Evolutionary conservation across 1,140 invertebrate genomes (phyloP).

Genomic region (Drosophila paulistorum): DNA sequence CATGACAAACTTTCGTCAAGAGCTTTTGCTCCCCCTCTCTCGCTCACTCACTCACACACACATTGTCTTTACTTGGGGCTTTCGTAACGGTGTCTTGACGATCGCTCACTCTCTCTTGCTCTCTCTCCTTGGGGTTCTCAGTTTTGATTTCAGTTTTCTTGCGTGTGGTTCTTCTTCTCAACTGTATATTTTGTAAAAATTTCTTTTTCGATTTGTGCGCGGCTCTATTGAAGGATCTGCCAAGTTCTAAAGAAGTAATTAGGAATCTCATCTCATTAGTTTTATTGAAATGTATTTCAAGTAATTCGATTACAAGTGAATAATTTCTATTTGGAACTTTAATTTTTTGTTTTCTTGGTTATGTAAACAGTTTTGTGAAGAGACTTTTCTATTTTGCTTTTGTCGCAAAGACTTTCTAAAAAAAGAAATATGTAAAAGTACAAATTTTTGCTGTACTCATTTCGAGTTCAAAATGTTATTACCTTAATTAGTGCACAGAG

Average conservation of each 20-base stretch:
- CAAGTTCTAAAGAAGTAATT: background rate
- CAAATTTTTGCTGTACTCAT: background rate
- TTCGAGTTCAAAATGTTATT: background rate
- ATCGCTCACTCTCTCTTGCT: background rate
- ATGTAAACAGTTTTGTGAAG: slow-evolving; percentile 60
- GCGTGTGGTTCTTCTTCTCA: slow-evolving; percentile 29
- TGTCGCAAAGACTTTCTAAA: slow-evolving; percentile 11
- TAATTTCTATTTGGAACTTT: slow-evolving; percentile 1
- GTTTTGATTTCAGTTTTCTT: slow-evolving; percentile 39
- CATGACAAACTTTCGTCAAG: slow-evolving; percentile 22
- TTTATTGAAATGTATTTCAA: background rate
- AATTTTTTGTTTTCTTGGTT: slow-evolving; percentile 45
- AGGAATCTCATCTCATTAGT: background rate
- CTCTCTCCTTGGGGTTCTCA: slow-evolving; percentile 27
- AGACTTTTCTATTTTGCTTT: slow-evolving; percentile 19
- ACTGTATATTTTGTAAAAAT: slow-evolving; percentile 23
- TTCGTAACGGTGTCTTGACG: slow-evolving; percentile 5
- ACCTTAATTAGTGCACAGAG: background rate
- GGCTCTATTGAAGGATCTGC: slow-evolving; percentile 45
- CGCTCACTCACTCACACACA: no score
- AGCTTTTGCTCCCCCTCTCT: slow-evolving; percentile 24
- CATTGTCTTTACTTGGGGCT: background rate
- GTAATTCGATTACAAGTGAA: background rate
- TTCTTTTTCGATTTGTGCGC: slow-evolving; percentile 8
- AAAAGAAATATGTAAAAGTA: slow-evolving; percentile 9